Evolutionary conservation across 2,888 invertebrate species (phyloP).

Genomic region (Macroteleia sp.): DNA sequence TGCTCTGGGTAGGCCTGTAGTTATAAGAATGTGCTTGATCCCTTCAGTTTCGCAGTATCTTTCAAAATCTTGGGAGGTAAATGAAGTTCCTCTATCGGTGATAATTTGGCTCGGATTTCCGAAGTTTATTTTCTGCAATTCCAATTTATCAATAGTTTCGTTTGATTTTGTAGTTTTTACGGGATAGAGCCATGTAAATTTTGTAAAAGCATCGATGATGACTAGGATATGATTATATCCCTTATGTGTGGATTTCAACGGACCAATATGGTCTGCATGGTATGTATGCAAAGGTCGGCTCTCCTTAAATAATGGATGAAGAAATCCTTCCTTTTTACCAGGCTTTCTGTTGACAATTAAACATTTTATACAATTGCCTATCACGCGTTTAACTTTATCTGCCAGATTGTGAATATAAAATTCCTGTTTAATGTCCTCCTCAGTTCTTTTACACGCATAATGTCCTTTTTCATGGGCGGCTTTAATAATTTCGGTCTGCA

Average conservation of each 20-base stretch:
- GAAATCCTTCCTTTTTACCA: constrained; percentile 7
- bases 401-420: constrained; percentile 30
- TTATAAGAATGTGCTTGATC: constrained; percentile 1
- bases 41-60: constrained; percentile 41
- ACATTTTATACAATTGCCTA: constrained; percentile 49
- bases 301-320: constrained; percentile 44
- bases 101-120: constrained; percentile 75
- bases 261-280: constrained; percentile 36
- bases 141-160: constrained; percentile 69
- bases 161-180: constrained; percentile 8
- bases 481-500: constrained; percentile 43
- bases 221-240: constrained; percentile 7
- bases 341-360: constrained; percentile 25
- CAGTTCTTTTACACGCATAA: constrained; percentile 21
- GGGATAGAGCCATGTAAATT: constrained; percentile 28
- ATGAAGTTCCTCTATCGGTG: constrained; percentile 72
- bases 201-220: constrained; percentile 6
- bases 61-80: background rate
- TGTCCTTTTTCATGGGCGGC: constrained; percentile 31
- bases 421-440: constrained; percentile 32
- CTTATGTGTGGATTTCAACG: constrained; percentile 2
- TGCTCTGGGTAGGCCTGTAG: background rate
- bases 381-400: constrained; percentile 27
- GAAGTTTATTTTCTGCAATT: constrained; percentile 73
- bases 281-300: constrained; percentile 22